A percentile compares a stretch with the other conserved stretches of the same genome.
These are phyloP conservation scores for Dendrolimus kikuchii DNA, from an alignment of 1,140 invertebrate genomes.

Conservation along the genomic window DNA sequence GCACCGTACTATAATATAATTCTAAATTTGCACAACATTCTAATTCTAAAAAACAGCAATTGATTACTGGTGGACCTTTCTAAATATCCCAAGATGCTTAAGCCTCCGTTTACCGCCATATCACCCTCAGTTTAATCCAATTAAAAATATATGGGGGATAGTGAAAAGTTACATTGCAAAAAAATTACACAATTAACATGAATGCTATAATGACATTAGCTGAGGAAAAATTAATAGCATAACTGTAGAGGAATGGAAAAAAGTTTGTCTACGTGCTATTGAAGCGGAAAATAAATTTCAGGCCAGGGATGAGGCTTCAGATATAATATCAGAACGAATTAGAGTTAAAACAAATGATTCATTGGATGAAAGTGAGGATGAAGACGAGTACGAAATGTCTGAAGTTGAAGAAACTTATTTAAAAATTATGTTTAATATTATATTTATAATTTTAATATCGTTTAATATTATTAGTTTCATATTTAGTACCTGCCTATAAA, in stretches of 20 bases:
- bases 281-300: neutral
- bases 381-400: no score
- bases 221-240: no score
- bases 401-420: no score
- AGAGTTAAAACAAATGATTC: neutral
- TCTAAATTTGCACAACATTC: neutral
- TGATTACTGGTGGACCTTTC: neutral
- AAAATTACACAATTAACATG: neutral
- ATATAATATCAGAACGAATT: neutral
- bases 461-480: no score
- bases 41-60: neutral
- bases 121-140: no score
- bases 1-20: neutral
- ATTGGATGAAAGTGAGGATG: neutral
- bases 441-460: no score
- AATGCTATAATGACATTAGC: neutral
- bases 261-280: neutral
- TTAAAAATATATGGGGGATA: neutral
- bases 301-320: neutral
- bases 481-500: no score
- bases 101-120: neutral
- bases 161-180: no score
- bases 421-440: no score
- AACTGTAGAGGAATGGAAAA: neutral
- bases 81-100: neutral